Evolutionary conservation across 2,888 invertebrate genomes (phyloP).

Genomic region (Melanargia galathea): DNA sequence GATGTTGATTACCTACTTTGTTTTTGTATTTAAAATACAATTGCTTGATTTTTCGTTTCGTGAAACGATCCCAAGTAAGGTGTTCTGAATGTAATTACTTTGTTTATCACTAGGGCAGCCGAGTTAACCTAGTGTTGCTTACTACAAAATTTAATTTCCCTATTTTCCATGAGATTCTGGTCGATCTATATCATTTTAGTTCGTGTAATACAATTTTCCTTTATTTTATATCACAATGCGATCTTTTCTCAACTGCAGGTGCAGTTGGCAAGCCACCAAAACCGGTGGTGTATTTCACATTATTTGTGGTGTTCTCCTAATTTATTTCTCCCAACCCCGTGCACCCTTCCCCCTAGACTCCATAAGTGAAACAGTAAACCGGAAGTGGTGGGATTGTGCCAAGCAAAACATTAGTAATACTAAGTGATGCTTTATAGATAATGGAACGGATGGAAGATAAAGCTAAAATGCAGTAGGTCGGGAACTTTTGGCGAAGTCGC

Average conservation of each 20-base stretch:
- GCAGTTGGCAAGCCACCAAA: slow-evolving; percentile 30
- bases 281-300: slow-evolving; percentile 33
- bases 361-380: slow-evolving; percentile 34
- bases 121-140: too few species aligned
- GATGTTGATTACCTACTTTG: too few species aligned
- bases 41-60: too few species aligned
- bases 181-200: too few species aligned
- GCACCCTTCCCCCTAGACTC: slow-evolving; percentile 25
- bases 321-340: slow-evolving; percentile 29
- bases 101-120: too few species aligned
- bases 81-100: too few species aligned
- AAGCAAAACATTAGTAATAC: slow-evolving; percentile 28
- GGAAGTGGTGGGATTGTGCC: slow-evolving; percentile 28
- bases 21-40: too few species aligned
- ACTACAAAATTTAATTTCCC: too few species aligned
- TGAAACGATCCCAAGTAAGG: too few species aligned
- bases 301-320: slow-evolving; percentile 37
- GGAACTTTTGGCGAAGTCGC: slow-evolving; percentile 1
- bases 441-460: slow-evolving; percentile 26
- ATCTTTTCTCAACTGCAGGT: slow-evolving; percentile 28
- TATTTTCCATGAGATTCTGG: too few species aligned
- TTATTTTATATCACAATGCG: slow-evolving; percentile 16
- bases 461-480: slow-evolving; percentile 15
- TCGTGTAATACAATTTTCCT: neutral
- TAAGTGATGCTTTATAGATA: slow-evolving; percentile 32